phyloP scores from a whole-genome alignment of 2,113 vertebrate species.

The Struthio camelus region DNA sequence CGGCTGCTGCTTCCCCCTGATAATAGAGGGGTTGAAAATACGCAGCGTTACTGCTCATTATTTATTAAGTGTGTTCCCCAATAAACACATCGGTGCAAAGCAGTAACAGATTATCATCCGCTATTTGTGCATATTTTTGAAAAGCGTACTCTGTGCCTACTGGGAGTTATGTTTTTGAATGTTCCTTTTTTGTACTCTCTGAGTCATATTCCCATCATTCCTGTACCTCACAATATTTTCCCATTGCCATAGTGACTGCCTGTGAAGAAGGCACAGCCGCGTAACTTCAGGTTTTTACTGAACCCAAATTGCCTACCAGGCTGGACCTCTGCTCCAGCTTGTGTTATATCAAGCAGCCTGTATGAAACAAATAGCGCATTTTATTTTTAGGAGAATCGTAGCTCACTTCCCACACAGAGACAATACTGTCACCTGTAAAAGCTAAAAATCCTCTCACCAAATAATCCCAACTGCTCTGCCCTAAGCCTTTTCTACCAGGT shows the following conservation, averaged over 20 bases:
- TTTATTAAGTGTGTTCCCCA: not conserved
- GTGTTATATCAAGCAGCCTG: not conserved
- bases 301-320: not conserved
- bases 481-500: not conserved
- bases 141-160: not conserved
- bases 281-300: constrained; percentile 50
- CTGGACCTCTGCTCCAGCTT: not conserved
- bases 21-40: not conserved
- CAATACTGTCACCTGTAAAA: not conserved
- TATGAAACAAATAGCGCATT: not conserved
- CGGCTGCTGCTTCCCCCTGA: constrained; percentile 12
- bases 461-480: not conserved
- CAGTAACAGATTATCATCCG: not conserved
- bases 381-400: not conserved
- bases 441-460: not conserved
- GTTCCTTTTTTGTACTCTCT: constrained; percentile 61
- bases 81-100: not conserved
- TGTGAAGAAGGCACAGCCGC: constrained; percentile 44
- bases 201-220: constrained; percentile 79
- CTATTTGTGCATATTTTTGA: constrained; percentile 23
- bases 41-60: not conserved
- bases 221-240: constrained; percentile 78
- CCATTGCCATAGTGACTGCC: constrained; percentile 75
- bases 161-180: constrained; percentile 63
- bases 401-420: not conserved